phyloP scores from a whole-genome alignment of 2,797 vertebrate genomes.

The Sarcophilus harrisii region DNA sequence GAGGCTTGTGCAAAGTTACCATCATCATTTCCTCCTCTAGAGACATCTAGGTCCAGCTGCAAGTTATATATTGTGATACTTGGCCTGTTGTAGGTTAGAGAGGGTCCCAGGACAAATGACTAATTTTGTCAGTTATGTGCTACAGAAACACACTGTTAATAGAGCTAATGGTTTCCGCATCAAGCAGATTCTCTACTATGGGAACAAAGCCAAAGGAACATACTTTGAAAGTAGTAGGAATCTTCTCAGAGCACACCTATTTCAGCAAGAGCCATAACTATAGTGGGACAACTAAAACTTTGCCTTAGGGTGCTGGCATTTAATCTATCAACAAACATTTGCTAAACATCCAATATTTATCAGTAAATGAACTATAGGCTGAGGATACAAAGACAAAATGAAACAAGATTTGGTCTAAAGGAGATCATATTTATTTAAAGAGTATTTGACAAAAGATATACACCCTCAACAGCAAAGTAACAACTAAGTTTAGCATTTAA shows the following conservation, averaged over 20 bases:
- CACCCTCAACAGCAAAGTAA: background rate
- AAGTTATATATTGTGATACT: slow-evolving; percentile 33
- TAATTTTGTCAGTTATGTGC: slow-evolving; percentile 17
- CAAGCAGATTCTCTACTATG: background rate
- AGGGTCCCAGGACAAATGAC: slow-evolving; percentile 60
- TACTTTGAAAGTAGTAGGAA: background rate
- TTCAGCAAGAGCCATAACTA: background rate
- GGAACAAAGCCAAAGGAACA: background rate
- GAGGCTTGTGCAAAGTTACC: too few species aligned
- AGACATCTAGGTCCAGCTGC: too few species aligned
- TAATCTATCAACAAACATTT: background rate
- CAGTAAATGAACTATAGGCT: background rate
- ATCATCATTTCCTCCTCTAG: too few species aligned
- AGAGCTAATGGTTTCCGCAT: background rate
- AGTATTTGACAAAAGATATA: background rate
- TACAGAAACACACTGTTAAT: background rate
- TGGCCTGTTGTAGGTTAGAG: slow-evolving; percentile 63
- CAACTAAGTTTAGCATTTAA: background rate
- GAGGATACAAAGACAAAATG: background rate
- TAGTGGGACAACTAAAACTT: background rate
- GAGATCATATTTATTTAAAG: background rate
- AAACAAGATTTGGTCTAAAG: background rate
- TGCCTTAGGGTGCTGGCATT: background rate
- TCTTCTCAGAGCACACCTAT: slow-evolving; percentile 60
- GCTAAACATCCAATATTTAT: background rate